Conservation (phyloP, 2,113 vertebrate species). For the Psettodes erumei region DNA sequence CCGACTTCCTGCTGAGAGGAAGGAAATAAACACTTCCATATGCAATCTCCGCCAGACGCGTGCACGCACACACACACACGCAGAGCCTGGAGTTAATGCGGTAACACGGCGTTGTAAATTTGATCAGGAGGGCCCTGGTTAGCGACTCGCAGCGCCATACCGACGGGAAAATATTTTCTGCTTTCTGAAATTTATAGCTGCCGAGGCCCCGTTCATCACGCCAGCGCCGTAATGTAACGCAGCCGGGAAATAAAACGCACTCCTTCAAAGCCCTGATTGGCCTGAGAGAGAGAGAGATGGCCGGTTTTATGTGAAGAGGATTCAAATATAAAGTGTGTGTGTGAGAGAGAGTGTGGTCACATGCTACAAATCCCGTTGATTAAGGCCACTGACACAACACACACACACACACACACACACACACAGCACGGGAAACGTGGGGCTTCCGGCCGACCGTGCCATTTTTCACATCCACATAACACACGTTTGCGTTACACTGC, state of each 20-base stretch:
- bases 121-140: slow-evolving; percentile 38
- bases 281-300: background rate
- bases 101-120: slow-evolving; percentile 54
- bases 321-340: slow-evolving; percentile 15
- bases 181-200: slow-evolving; percentile 52
- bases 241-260: slow-evolving; percentile 20
- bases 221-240: slow-evolving; percentile 13
- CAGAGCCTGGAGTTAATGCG: slow-evolving; percentile 29
- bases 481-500: background rate
- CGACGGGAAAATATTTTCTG: slow-evolving; percentile 42
- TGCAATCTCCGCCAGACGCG: slow-evolving; percentile 58
- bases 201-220: slow-evolving; percentile 41
- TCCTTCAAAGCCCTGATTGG: slow-evolving; percentile 33
- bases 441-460: slow-evolving; percentile 16
- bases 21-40: slow-evolving; percentile 81
- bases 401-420: background rate
- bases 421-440: slow-evolving; percentile 24
- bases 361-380: slow-evolving; percentile 10
- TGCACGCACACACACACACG: slow-evolving; percentile 6
- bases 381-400: too few relatives aligned
- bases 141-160: slow-evolving; percentile 11
- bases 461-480: slow-evolving; percentile 33
- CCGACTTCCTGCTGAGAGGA: slow-evolving; percentile 68
- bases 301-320: slow-evolving; percentile 13
- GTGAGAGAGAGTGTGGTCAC: background rate